Conservation (phyloP, 2,797 vertebrate genomes). For the Centropyge bicolor region DNA sequence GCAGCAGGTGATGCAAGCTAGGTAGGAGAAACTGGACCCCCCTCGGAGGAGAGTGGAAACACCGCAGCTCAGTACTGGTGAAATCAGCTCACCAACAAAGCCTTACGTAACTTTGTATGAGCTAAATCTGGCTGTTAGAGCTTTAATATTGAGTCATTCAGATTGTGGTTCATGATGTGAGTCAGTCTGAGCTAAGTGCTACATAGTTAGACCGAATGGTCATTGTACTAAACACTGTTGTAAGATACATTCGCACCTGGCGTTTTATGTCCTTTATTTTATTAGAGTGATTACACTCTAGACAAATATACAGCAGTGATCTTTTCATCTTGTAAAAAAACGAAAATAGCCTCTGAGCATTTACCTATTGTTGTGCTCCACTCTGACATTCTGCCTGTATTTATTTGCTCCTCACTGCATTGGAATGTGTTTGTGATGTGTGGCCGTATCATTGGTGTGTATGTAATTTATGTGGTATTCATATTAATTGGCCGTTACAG, state of each 20-base stretch:
- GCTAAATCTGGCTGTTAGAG: constrained; percentile 34
- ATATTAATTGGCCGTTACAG: background rate
- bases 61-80: background rate
- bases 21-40: constrained; percentile 65
- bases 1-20: constrained; percentile 90
- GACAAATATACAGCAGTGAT: background rate
- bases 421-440: constrained; percentile 50
- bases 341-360: constrained; percentile 26
- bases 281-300: constrained; percentile 30
- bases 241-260: constrained; percentile 35
- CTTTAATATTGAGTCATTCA: constrained; percentile 31
- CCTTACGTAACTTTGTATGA: constrained; percentile 20
- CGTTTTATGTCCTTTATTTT: constrained; percentile 35
- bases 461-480: constrained; percentile 17
- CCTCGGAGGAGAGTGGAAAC: background rate
- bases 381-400: constrained; percentile 8
- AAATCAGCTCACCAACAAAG: background rate
- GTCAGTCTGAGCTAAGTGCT: constrained; percentile 53
- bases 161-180: constrained; percentile 35
- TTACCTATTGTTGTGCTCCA: constrained; percentile 9
- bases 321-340: constrained; percentile 16
- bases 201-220: constrained; percentile 37
- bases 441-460: background rate
- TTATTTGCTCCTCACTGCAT: constrained; percentile 37
- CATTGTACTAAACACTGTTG: constrained; percentile 6